A percentile compares a stretch with the other conserved stretches of the same genome.
phyloP scores from a whole-genome alignment of 2,113 vertebrate species.

The Oplegnathus fasciatus region DNA sequence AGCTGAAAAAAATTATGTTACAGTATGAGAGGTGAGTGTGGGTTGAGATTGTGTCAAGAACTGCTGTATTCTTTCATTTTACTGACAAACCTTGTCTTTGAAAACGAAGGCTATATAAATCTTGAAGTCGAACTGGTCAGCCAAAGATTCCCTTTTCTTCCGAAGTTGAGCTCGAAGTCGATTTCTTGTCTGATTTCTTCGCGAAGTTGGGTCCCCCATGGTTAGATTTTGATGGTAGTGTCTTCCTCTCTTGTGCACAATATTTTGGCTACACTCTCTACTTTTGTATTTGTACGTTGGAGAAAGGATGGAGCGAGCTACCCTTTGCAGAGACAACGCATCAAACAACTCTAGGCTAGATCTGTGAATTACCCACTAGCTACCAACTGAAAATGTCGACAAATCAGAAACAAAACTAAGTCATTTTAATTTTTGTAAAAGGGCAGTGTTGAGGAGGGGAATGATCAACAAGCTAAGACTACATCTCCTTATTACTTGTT shows the following conservation, averaged over 20 bases:
- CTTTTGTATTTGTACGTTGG: conserved; percentile 61
- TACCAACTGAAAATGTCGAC: conserved; percentile 74
- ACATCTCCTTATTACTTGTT: conserved; percentile 72
- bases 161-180: conserved; percentile 99
- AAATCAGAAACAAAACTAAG: conserved; percentile 78
- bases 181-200: conserved; percentile 99
- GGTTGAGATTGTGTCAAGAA: neutral
- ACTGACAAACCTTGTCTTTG: conserved; percentile 95
- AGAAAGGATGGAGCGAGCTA: conserved; percentile 68
- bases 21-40: neutral
- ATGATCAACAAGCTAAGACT: conserved; percentile 73
- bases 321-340: conserved; percentile 73
- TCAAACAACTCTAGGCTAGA: conserved; percentile 73
- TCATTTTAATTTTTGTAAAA: conserved; percentile 78
- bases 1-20: neutral
- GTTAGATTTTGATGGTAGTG: conserved; percentile 86
- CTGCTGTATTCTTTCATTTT: neutral
- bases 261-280: conserved; percentile 67
- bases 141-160: conserved; percentile 99
- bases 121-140: conserved; percentile 99
- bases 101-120: conserved; percentile 99
- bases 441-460: conserved; percentile 74
- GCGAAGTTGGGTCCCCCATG: conserved; percentile 99
- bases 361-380: conserved; percentile 72
- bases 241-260: conserved; percentile 66